These are phyloP conservation scores for Piezodorus guildinii DNA, from an alignment of 1,140 invertebrate genomes.

Conservation along the genomic window DNA sequence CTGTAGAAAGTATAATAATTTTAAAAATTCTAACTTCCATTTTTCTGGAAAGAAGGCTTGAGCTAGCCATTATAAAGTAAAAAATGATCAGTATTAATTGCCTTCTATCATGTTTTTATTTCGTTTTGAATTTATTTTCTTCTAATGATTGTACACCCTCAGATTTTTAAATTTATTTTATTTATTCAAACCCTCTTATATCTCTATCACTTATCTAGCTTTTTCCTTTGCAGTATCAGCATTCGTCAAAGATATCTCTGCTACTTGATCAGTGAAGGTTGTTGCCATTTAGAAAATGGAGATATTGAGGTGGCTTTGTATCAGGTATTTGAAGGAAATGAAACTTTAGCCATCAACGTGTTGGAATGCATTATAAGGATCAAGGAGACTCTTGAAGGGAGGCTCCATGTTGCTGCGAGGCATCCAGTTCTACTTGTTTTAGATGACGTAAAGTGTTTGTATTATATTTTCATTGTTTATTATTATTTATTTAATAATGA, in stretches of 20 bases:
- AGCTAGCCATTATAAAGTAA: no score
- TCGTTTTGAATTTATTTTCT: no score
- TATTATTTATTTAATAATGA: neutral
- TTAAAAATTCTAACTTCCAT: no score
- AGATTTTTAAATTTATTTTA: no score
- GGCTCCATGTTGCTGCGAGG: neutral
- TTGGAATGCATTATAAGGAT: neutral
- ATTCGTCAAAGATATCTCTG: constrained; percentile 8
- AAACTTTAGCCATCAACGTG: neutral
- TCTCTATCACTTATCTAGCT: no score
- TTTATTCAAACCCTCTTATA: no score
- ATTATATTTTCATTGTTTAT: no score
- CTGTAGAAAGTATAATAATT: no score
- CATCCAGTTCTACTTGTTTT: neutral
- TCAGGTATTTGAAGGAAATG: neutral
- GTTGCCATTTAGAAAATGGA: neutral
- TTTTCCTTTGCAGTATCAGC: neutral
- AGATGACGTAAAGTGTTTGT: constrained; percentile 1
- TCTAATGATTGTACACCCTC: no score
- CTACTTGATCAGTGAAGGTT: constrained; percentile 5
- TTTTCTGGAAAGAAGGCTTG: no score
- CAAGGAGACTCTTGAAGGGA: neutral
- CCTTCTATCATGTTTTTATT: no score
- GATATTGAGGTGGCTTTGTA: neutral
- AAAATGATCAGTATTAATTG: no score